phyloP scores from a whole-genome alignment of 1,140 invertebrate species.

The Bombus pascuorum region DNA sequence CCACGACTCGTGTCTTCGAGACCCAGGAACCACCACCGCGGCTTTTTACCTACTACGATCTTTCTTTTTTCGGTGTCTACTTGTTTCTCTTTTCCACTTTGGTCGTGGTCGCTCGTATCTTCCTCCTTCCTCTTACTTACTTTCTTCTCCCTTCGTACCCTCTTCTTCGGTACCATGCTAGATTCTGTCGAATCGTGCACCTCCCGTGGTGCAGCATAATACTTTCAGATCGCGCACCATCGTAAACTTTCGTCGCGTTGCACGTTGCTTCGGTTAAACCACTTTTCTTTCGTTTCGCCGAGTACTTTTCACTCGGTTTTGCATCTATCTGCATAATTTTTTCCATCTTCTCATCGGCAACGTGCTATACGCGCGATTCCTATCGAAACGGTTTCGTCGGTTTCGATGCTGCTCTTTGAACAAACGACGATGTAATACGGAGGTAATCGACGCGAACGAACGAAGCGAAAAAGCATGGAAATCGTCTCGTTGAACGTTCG shows the following conservation, averaged over 20 bases:
- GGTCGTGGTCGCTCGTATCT: not conserved
- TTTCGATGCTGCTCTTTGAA: not conserved
- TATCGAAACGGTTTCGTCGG: not conserved
- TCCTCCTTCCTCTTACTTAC: not conserved
- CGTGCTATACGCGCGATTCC: not conserved
- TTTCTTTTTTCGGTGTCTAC: slow-evolving; percentile 35
- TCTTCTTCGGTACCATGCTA: slow-evolving; percentile 25
- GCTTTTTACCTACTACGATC: slow-evolving; percentile 62
- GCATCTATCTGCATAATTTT: too few species aligned
- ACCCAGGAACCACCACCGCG: slow-evolving; percentile 66
- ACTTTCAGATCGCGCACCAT: slow-evolving; percentile 29
- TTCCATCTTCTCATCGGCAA: too few species aligned
- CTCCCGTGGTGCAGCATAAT: slow-evolving; percentile 36
- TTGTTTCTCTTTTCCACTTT: slow-evolving; percentile 9
- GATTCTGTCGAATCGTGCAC: slow-evolving; percentile 51
- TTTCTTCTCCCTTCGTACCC: not conserved
- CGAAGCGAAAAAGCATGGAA: too few species aligned
- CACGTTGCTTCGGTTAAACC: not conserved
- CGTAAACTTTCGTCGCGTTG: slow-evolving; percentile 40
- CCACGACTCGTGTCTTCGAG: slow-evolving; percentile 76
- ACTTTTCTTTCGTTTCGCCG: slow-evolving; percentile 8
- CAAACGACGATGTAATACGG: too few species aligned
- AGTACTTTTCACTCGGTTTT: not conserved
- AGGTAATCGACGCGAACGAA: too few species aligned
- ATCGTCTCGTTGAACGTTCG: too few species aligned